phyloP scores from a whole-genome alignment of 2,797 vertebrate species.

The Artibeus lituratus region DNA sequence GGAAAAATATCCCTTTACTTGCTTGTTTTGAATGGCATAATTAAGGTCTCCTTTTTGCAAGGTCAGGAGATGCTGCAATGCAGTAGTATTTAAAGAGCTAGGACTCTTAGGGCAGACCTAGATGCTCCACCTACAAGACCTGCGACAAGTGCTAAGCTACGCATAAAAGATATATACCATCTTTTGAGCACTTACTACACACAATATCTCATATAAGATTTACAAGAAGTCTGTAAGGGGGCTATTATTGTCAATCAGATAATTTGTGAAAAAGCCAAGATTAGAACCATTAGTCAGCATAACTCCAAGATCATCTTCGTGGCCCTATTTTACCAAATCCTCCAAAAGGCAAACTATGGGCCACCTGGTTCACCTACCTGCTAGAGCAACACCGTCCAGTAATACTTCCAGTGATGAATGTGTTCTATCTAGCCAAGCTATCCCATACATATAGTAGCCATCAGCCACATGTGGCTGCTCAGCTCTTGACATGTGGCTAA shows the following conservation, averaged over 20 bases:
- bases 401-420: background rate
- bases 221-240: background rate
- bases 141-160: background rate
- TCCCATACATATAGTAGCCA: background rate
- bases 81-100: background rate
- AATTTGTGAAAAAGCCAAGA: background rate
- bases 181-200: background rate
- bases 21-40: background rate
- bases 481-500: background rate
- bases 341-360: background rate
- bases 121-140: background rate
- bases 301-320: background rate
- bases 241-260: background rate
- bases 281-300: background rate
- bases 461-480: background rate
- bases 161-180: background rate
- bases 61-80: background rate
- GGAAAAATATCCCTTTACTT: background rate
- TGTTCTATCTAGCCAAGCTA: fast-evolving
- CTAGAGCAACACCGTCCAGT: background rate
- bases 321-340: background rate
- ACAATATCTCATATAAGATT: background rate
- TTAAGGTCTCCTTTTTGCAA: background rate
- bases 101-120: background rate
- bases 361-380: background rate